Base-by-base conservation (phyloP, 1,140 invertebrate species). In the Aphaenogaster floridana region DNA sequence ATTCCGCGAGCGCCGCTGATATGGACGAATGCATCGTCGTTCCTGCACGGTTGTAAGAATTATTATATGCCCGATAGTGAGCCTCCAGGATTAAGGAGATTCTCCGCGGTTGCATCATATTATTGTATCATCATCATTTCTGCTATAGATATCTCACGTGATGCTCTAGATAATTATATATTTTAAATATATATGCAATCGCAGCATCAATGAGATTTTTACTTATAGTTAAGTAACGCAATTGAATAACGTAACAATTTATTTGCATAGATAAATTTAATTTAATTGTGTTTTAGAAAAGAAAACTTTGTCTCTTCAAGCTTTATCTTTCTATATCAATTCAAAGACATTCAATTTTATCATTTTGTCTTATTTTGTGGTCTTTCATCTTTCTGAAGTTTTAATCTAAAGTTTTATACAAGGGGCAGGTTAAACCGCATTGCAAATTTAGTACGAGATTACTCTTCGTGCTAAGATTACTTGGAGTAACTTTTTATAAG, bases 1-100 rank as follows among this genome's bases (percentile, higher is more conserved):
- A 81, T 79, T 87, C 81, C 50, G 17, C 21, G 80, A 87, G 15
- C 36, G 77, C 86, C 83, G 78, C 71, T 88, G 80, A 90, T 88
- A 64, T 42, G 42, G 28, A 36, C 42, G 28, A 90, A 64, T 64
- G 71, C 77, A 61, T 76, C 86, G 9, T 72, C 39, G 57, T 78
- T 9, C 13, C 17, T 3, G 15, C 6, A n/a, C 48, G 7, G 17
- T 52, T 36, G 36, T 80, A 28, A n/a, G 59, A 54, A 77, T 89
- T 59, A 54, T 64, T 21, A 71, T 85, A 89, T 83, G 2, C 6
- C 34, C 84, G 74, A 89, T 89, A 64, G 69, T 57, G 48, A 59
- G n/a, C 8, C 8, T 5, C 1, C n/a, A 34, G 21, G 34, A 15
- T 86, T 88, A 86, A 48, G 17, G 17, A 57, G 52, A 57, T 42